Evolutionary conservation across 2,888 invertebrate genomes (phyloP), one percentile per base, ranked within the genome.

Genomic region (Leucophora obtusa): DNA sequence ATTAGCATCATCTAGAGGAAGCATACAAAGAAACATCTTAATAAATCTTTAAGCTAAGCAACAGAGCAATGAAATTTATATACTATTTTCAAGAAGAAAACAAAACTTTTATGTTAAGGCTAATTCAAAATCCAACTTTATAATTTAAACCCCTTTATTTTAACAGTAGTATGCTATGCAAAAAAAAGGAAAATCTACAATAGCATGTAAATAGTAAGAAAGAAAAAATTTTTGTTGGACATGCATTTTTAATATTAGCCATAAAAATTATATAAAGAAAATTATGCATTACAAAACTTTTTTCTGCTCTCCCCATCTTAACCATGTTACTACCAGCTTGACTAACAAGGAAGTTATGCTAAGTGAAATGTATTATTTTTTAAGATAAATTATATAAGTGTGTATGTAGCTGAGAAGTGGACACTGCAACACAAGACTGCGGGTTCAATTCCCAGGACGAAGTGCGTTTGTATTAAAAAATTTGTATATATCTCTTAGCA

Each of bases 1-100:
- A 28, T 53, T 43, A 60, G 24, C 70, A 50, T 38, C 14, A 53
- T 24, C 53, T 60, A 10, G 35, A 47, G 38, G 6, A 10, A 38
- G n/a, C 0, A 47, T n/a, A n/a, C n/a, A 47, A n/a, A 47, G 9
- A 47, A 47, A 24, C 33, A 43, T 11, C 60, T 17, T 62, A 54
- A 53, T 62, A 70, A 70, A 70, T 53, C 43, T 38, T 58, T 69
- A 59, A 66, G 43, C 38, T 21, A 38, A 17, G 11, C n/a, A 66
- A 54, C 38, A 54, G 24, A 54, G 35, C 35, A n/a, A 53, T 9
- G 35, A 65, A 53, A 35, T 10, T 47, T 56, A 24, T 28, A 11
- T 11, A 6, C 21, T n/a, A 68, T 9, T 21, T 60, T 21, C 21
- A 7, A 15, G 24, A 54, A 11, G 14, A 47, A n/a, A 47, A n/a